Evolutionary conservation across 2,888 invertebrate genomes (phyloP), one percentile per base, ranked within the genome.

Genomic region (Girardia tigrina): DNA sequence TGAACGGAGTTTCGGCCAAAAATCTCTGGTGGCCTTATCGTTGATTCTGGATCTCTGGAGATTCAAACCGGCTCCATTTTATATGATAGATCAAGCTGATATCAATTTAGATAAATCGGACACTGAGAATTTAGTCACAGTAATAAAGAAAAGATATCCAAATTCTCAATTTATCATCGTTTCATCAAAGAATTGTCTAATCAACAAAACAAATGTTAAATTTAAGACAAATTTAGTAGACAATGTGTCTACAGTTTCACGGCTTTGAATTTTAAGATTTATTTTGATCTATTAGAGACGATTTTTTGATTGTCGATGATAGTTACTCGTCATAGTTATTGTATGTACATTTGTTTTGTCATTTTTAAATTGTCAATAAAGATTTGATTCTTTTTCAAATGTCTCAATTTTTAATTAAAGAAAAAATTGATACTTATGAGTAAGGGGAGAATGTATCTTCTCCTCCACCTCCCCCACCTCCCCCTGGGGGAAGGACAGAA

Each of bases 181-280:
- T 0, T 97, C 97, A 0, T 87, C 98, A 71, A 98, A 98, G 83
- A 95, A 98, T 84, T 97, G 97, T 28, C 97, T 98, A 93, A 98
- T 97, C 86, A 94, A 91, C 86, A 95, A 98, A 86, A 97, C 98
- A 0, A 97, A 98, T 85, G 94, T 97, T 27, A 85, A 98, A 75
- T 98, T 92, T 86, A 90, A 91, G 75, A 97, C 97, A 0, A 89
- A 89, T 80, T 95, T 98, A 85, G 89, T 91, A 28, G 94, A 97
- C 85, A 97, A 97, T 74, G 91, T 92, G 86, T 97, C 97, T 0
- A 88, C 90, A 1, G 90, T 98, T 36, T 87, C 88, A 0, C 80
- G 85, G 12, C 72, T n/a, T n/a, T n/a, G n/a, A n/a, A n/a, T n/a
- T n/a, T n/a, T n/a, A n/a, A n/a, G n/a, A n/a, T n/a, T n/a, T n/a